Evolutionary conservation across 1,140 invertebrate genomes (phyloP).

Genomic region (Olivierus martensii): DNA sequence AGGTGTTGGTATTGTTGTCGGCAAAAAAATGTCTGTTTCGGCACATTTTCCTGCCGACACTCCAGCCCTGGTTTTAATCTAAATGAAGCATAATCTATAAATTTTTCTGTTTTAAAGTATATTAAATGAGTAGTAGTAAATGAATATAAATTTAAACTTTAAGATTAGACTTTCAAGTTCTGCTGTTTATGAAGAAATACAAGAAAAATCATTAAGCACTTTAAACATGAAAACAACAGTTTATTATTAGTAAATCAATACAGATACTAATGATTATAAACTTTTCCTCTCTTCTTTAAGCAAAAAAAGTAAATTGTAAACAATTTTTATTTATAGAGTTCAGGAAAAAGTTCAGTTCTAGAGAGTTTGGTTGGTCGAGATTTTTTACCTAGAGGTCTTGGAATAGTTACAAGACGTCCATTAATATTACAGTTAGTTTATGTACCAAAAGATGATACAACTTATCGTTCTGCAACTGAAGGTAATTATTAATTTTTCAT

Average conservation of each 20-base stretch:
- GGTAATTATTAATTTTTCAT: slow-evolving; percentile 39
- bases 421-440: slow-evolving; percentile 88
- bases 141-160: not conserved
- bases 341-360: slow-evolving; percentile 98
- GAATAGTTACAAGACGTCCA: slow-evolving; percentile 93
- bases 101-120: too few relatives aligned
- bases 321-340: slow-evolving; percentile 55
- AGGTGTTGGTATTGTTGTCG: too few relatives aligned
- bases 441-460: slow-evolving; percentile 72
- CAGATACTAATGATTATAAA: not conserved
- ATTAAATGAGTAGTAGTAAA: too few relatives aligned
- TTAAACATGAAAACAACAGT: too few relatives aligned
- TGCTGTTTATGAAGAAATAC: too few relatives aligned
- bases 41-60: too few relatives aligned
- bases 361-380: slow-evolving; percentile 96
- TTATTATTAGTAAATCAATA: too few relatives aligned
- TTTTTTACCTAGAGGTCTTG: slow-evolving; percentile 90
- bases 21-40: too few relatives aligned
- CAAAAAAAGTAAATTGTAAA: not conserved
- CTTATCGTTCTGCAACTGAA: slow-evolving; percentile 67
- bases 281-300: not conserved
- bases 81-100: too few relatives aligned
- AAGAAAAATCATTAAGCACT: too few relatives aligned
- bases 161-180: not conserved
- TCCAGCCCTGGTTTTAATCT: too few relatives aligned